phyloP scores from a whole-genome alignment of 2,113 vertebrate genomes.

The Peromyscus californicus region DNA sequence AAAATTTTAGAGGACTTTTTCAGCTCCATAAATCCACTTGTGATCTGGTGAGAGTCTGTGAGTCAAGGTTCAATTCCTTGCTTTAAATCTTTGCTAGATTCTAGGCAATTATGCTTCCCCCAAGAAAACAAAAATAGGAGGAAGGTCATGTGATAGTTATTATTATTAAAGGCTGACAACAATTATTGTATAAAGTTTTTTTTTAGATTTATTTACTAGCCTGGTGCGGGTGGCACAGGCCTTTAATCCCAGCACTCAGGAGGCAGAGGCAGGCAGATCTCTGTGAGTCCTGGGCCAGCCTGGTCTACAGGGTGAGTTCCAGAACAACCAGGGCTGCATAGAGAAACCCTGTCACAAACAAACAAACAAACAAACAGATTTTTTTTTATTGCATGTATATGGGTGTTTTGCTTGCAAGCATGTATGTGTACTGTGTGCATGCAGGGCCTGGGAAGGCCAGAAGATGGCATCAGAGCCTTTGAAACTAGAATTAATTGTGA shows the following conservation, averaged over 20 bases:
- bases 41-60: neutral
- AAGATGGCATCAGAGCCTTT: neutral
- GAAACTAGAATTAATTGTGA: neutral
- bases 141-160: neutral
- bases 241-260: neutral
- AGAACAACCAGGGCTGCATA: neutral
- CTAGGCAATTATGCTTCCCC: neutral
- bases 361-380: neutral
- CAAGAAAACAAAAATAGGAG: neutral
- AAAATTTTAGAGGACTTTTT: constrained; percentile 14
- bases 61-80: neutral
- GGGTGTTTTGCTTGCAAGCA: neutral
- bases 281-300: neutral
- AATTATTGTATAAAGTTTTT: neutral
- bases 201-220: neutral
- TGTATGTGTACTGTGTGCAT: too few species aligned
- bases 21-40: neutral
- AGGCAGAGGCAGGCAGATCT: neutral
- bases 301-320: neutral
- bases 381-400: neutral
- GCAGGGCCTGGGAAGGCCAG: neutral
- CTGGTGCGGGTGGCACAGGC: neutral
- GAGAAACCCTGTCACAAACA: neutral
- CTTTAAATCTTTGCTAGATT: constrained; percentile 30
- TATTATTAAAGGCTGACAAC: neutral